Base-by-base conservation (phyloP, 2,888 invertebrate species). In the Monopis laevigella region DNA sequence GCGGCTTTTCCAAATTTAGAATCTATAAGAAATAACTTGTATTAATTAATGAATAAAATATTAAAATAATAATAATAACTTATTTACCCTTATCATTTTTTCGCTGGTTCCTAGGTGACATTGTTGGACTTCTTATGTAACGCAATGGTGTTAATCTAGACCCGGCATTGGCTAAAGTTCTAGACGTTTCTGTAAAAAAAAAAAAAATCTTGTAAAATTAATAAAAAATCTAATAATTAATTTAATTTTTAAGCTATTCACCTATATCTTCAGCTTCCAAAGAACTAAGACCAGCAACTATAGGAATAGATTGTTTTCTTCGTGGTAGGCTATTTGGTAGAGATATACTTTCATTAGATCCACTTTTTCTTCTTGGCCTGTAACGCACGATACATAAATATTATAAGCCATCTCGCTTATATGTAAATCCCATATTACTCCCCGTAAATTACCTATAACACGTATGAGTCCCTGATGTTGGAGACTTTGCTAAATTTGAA, bases 1-100 rank as follows among this genome's bases (percentile, higher is more conserved):
- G 92, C 83, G 7, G 93, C 92, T 71, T 93, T 93, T 40, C 91
- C 72, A 51, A 67, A 75, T 58, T 78, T 80, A 45, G 64, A 65
- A 52, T 78, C 78, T 75, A 53, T 47, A 59, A 59, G 13, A 2
- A 11, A 30, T 3, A 7, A 38, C 24, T 7, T 7, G 11, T n/a
- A 11, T 27, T 27, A 10, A 27, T n/a, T 11, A 47, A 47, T 47
- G 40, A 44, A 45, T 40, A 29, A 30, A 41, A 16, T 42, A 44
- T 42, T 38, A 17, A 24, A 28, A 27, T 13, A 41, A 32, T 32
- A 35, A 7, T 10, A 18, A 19, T 29, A 19, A 26, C n/a, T 19
- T 13, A 12, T 30, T 8, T 14, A 35, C 3, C 18, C 28, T 32
- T 42, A 42, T 28, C 40, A 29, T 65, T 71, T 53, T 74, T 75